Conservation (phyloP, 2,797 vertebrate genomes). For the Holocentrus rufus region DNA sequence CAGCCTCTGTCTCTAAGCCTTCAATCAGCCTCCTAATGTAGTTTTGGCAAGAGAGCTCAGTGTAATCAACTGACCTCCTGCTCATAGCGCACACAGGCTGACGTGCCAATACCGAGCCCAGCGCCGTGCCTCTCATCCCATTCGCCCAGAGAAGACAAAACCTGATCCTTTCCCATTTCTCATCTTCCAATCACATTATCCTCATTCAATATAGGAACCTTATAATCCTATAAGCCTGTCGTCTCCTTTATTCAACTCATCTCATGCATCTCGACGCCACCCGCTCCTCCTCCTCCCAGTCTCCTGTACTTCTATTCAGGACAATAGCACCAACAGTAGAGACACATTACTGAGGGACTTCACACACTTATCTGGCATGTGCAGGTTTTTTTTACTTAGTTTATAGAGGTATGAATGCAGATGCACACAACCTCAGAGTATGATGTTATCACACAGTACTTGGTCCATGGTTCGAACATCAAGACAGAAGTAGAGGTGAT, state of each 20-base stretch:
- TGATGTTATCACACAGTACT: too few species aligned
- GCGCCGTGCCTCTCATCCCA: constrained; percentile 6
- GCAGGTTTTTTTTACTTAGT: too few species aligned
- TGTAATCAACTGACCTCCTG: constrained; percentile 26
- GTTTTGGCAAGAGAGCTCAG: constrained; percentile 1
- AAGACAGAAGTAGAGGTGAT: too few species aligned
- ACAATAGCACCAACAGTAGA: neutral
- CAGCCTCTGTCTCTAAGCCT: neutral
- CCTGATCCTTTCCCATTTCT: neutral
- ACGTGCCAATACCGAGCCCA: neutral
- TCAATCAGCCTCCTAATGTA: neutral
- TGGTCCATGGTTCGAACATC: too few species aligned
- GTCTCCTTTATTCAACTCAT: constrained; percentile 23
- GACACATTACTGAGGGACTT: neutral
- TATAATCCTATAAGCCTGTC: constrained; percentile 24
- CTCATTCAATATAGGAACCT: constrained; percentile 34
- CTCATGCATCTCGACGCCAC: neutral
- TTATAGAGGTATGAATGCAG: too few species aligned
- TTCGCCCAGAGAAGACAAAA: constrained; percentile 6
- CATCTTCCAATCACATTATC: constrained; percentile 26
- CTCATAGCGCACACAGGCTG: neutral
- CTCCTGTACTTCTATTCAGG: neutral
- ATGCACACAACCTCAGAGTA: too few species aligned
- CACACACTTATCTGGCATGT: too few species aligned
- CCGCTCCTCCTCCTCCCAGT: neutral